These are phyloP conservation scores for Bombus sylvicola DNA, from an alignment of 1,140 invertebrate species.

Conservation along the genomic window DNA sequence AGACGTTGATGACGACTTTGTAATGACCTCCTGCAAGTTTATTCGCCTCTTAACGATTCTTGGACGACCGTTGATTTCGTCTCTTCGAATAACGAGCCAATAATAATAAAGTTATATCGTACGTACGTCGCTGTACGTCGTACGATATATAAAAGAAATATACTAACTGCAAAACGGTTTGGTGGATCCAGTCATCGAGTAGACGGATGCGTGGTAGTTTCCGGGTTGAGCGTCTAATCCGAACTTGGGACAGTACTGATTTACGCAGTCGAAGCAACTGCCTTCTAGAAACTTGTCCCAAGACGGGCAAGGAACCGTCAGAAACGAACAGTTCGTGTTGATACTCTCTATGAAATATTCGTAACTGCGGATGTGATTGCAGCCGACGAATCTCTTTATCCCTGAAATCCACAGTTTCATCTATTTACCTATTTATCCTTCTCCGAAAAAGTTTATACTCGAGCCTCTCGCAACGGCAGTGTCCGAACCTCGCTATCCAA, in stretches of 20 bases:
- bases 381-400: constrained; percentile 90
- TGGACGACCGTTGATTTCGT: fast-evolving
- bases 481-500: too few relatives aligned
- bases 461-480: too few relatives aligned
- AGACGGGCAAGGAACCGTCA: constrained; percentile 90
- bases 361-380: constrained; percentile 93
- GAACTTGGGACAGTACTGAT: constrained; percentile 87
- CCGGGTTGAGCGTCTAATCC: constrained; percentile 85
- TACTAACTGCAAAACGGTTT: constrained; percentile 91
- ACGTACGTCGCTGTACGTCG: too few relatives aligned
- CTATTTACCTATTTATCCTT: too few relatives aligned
- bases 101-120: too few relatives aligned
- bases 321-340: constrained; percentile 88
- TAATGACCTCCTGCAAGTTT: constrained; percentile 87
- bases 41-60: neutral
- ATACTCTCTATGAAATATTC: constrained; percentile 94
- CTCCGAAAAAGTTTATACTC: fast-evolving
- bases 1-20: constrained; percentile 88
- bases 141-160: neutral
- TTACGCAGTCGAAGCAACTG: constrained; percentile 88
- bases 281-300: constrained; percentile 90
- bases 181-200: constrained; percentile 86
- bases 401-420: constrained; percentile 76
- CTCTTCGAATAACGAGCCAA: too few relatives aligned
- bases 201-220: constrained; percentile 85